Evolutionary conservation across 2,113 vertebrate species (phyloP).

Genomic region (Forbesichthys agassizii): DNA sequence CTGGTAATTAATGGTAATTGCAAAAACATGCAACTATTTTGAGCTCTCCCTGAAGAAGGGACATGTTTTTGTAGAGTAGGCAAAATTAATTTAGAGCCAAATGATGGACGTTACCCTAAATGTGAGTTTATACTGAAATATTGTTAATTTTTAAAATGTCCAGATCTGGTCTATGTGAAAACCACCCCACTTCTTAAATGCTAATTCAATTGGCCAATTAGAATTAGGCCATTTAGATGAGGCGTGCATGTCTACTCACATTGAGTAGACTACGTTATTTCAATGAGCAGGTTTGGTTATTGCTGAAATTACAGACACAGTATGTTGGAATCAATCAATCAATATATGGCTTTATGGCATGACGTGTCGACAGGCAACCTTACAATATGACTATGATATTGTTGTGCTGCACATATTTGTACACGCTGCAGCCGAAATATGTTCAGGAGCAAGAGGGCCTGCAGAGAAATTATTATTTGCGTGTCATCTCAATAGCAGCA

Average conservation of each 20-base stretch:
- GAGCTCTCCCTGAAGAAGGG: background rate
- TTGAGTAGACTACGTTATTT: no score
- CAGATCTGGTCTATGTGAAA: no score
- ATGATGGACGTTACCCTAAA: constrained; percentile 30
- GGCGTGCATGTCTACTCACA: no score
- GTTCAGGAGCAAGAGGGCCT: constrained; percentile 9
- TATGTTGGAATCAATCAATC: background rate
- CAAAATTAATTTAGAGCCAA: background rate
- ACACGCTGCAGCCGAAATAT: constrained; percentile 5
- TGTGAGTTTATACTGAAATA: constrained; percentile 41
- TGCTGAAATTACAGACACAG: no score
- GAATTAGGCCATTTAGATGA: no score
- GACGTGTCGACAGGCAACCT: no score
- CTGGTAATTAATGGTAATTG: constrained; percentile 9
- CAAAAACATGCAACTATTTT: background rate
- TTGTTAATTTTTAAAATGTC: no score
- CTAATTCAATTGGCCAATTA: no score
- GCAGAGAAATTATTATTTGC: constrained; percentile 24
- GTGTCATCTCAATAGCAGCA: constrained; percentile 53
- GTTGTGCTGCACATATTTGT: background rate
- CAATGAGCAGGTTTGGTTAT: no score
- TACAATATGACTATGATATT: background rate
- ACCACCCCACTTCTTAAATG: no score
- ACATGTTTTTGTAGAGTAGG: background rate
- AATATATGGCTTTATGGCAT: no score